Evolutionary conservation across 2,113 vertebrate genomes (phyloP).

Genomic region (Apteryx mantelli): DNA sequence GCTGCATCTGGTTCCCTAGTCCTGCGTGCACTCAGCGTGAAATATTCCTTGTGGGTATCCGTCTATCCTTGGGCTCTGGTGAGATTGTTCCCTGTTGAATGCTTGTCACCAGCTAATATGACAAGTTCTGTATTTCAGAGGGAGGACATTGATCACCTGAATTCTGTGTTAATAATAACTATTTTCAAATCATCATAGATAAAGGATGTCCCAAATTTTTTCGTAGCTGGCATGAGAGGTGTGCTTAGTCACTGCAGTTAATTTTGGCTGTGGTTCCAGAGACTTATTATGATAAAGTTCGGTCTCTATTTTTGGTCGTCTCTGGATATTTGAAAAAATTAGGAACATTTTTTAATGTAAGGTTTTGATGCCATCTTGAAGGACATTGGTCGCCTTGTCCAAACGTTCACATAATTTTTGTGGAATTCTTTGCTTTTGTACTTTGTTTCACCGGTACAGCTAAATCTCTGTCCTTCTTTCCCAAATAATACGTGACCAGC

Average conservation of each 20-base stretch:
- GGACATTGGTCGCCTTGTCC: background rate
- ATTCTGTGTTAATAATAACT: conserved; percentile 36
- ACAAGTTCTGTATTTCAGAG: background rate
- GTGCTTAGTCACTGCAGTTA: conserved; percentile 48
- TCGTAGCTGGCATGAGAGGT: background rate
- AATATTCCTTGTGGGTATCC: background rate
- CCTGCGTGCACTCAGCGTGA: background rate
- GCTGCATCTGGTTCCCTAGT: rapidly evolving
- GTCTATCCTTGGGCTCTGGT: background rate
- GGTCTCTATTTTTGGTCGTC: conserved; percentile 17
- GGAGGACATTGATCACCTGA: conserved; percentile 7
- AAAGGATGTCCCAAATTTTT: background rate
- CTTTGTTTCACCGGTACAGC: background rate
- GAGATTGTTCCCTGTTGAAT: background rate
- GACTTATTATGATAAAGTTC: conserved; percentile 8
- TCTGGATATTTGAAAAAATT: background rate
- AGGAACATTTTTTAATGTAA: background rate
- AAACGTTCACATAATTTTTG: background rate
- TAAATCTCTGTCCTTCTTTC: background rate
- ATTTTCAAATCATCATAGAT: conserved; percentile 9
- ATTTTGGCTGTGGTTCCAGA: conserved; percentile 10
- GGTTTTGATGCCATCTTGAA: background rate
- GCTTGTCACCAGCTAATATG: background rate
- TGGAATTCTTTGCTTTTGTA: background rate
- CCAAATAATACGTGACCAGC: background rate